phyloP scores from a whole-genome alignment of 2,797 vertebrate genomes.

The Sparus aurata region DNA sequence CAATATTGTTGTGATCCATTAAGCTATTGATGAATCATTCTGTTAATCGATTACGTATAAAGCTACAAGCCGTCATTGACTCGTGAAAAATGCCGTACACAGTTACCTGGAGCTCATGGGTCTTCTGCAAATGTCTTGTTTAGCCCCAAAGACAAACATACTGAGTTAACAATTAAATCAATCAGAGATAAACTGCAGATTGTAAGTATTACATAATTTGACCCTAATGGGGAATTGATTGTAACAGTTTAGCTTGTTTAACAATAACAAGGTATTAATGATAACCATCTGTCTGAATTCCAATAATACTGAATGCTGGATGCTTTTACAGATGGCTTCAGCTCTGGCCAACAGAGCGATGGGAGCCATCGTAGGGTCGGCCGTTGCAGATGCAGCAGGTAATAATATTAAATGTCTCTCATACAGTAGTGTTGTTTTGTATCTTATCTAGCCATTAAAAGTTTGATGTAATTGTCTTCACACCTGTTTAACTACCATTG shows the following conservation, averaged over 20 bases:
- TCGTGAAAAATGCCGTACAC: background rate
- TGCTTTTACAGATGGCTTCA: slow-evolving; percentile 77
- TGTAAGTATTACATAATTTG: too few species aligned
- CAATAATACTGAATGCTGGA: background rate
- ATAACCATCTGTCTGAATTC: background rate
- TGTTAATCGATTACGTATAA: background rate
- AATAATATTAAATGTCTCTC: background rate
- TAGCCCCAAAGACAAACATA: background rate
- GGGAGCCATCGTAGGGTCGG: slow-evolving; percentile 84
- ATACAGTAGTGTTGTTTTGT: background rate
- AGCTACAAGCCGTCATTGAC: background rate
- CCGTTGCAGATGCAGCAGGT: slow-evolving; percentile 87
- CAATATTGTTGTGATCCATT: rapidly evolving
- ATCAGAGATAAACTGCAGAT: background rate
- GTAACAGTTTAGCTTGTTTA: background rate
- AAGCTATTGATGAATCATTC: background rate
- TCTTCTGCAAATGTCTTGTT: background rate
- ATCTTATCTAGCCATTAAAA: background rate
- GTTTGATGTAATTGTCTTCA: background rate
- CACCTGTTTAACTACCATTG: background rate
- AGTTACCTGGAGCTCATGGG: background rate
- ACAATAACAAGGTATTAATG: background rate
- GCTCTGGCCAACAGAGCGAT: slow-evolving; percentile 80
- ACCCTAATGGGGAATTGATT: too few species aligned
- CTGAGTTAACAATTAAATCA: background rate